These are phyloP conservation scores for Psilanteris sp. DNA, from an alignment of 1,140 invertebrate genomes.

Conservation along the genomic window DNA sequence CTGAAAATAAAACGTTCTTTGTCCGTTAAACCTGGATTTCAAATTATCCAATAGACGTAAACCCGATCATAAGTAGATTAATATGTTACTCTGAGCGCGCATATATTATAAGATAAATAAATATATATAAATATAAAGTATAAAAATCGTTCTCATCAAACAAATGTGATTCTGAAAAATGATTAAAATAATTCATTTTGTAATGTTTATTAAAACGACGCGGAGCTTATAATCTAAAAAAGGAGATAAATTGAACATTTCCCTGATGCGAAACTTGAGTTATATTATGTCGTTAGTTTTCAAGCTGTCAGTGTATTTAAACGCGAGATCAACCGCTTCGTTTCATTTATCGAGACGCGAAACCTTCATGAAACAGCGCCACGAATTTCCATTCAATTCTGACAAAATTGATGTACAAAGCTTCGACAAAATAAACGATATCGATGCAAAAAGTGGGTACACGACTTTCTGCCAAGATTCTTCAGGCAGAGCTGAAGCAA, in stretches of 20 bases:
- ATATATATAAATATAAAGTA: too few species aligned
- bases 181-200: too few species aligned
- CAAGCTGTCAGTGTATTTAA: conserved; percentile 39
- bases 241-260: conserved; percentile 36
- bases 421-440: conserved; percentile 49
- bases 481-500: conserved; percentile 21
- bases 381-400: conserved; percentile 54
- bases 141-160: too few species aligned
- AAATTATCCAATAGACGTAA: too few species aligned
- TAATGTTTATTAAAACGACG: too few species aligned
- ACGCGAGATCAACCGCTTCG: conserved; percentile 34
- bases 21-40: too few species aligned
- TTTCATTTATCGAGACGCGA: conserved; percentile 48
- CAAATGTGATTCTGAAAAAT: too few species aligned
- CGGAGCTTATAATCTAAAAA: too few species aligned
- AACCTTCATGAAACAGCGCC: conserved; percentile 33
- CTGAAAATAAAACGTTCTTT: too few species aligned
- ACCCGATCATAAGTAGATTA: too few species aligned
- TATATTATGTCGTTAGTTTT: conserved; percentile 41
- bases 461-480: conserved; percentile 50
- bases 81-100: too few species aligned
- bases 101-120: too few species aligned
- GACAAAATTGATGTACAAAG: conserved; percentile 53
- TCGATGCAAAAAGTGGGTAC: conserved; percentile 35
- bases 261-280: conserved; percentile 27